Percentiles rank a stretch among this genome's conserved stretches.
Evolutionary conservation across 2,797 vertebrate species (phyloP).

Genomic region (Pteronotus mesoamericanus): DNA sequence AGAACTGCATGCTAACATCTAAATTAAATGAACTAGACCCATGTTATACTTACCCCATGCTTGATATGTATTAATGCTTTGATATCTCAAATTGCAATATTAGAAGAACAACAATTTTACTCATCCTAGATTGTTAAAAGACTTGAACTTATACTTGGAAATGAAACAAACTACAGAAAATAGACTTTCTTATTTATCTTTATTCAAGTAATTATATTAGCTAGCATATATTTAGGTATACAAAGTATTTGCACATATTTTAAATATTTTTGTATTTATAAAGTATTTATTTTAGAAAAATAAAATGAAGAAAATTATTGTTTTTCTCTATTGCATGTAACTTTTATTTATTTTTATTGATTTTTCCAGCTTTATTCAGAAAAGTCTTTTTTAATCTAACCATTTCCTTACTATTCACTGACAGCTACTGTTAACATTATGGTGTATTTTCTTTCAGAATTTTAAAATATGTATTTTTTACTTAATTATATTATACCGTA

Average conservation of each 20-base stretch:
- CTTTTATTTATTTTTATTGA: neutral
- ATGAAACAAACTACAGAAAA: neutral
- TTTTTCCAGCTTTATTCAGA: neutral
- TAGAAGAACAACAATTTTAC: neutral
- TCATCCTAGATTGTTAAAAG: neutral
- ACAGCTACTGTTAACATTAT: neutral
- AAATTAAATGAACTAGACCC: neutral
- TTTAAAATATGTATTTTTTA: neutral
- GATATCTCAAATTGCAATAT: neutral
- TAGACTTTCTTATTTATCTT: neutral
- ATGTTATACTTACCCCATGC: neutral
- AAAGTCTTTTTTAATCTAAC: neutral
- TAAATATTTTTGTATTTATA: neutral
- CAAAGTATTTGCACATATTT: neutral
- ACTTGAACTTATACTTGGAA: neutral
- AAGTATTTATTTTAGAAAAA: neutral
- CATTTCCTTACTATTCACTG: neutral
- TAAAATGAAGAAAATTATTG: neutral
- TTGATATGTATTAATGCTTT: neutral
- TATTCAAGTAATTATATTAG: slow-evolving; percentile 18
- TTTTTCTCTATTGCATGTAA: neutral
- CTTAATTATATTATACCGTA: neutral
- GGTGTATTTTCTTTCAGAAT: neutral
- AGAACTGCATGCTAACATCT: neutral
- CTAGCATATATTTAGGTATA: neutral